phyloP scores from a whole-genome alignment of 2,888 invertebrate genomes.

The Loripinus fragilis region DNA sequence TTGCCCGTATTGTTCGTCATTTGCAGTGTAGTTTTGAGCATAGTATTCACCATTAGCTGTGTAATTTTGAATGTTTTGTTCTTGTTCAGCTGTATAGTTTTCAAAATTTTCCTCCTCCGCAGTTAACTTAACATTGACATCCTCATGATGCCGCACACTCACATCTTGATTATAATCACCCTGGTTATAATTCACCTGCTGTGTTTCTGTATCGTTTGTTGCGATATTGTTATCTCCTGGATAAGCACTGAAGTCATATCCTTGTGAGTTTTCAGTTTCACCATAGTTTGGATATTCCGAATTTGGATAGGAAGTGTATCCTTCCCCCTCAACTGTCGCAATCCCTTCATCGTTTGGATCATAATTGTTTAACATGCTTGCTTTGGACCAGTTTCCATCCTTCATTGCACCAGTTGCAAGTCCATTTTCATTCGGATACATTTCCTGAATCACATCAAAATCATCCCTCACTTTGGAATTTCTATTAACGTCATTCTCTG shows the following conservation, averaged over 20 bases:
- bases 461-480: slow-evolving; percentile 43
- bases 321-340: slow-evolving; percentile 30
- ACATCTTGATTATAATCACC: not conserved
- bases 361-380: slow-evolving; percentile 12
- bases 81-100: not conserved
- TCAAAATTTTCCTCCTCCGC: not conserved
- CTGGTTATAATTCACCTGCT: not conserved
- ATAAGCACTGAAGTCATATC: slow-evolving; percentile 44
- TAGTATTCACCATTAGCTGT: too few species aligned
- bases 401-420: not conserved
- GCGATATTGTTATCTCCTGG: slow-evolving; percentile 26
- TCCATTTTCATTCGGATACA: slow-evolving; percentile 51
- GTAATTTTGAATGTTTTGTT: too few species aligned
- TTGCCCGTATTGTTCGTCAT: not conserved
- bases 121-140: not conserved
- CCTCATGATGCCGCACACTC: not conserved
- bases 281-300: not conserved
- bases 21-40: too few species aligned
- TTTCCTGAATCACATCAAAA: slow-evolving; percentile 59
- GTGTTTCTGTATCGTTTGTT: not conserved
- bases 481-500: slow-evolving; percentile 13
- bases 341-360: slow-evolving; percentile 15
- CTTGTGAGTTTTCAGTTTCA: slow-evolving; percentile 7
- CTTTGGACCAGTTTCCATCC: slow-evolving; percentile 10
- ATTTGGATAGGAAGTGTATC: slow-evolving; percentile 26